phyloP scores from a whole-genome alignment of 37 sponge, comb jelly and placozoan genomes.

The Hexactinellida sp. region DNA sequence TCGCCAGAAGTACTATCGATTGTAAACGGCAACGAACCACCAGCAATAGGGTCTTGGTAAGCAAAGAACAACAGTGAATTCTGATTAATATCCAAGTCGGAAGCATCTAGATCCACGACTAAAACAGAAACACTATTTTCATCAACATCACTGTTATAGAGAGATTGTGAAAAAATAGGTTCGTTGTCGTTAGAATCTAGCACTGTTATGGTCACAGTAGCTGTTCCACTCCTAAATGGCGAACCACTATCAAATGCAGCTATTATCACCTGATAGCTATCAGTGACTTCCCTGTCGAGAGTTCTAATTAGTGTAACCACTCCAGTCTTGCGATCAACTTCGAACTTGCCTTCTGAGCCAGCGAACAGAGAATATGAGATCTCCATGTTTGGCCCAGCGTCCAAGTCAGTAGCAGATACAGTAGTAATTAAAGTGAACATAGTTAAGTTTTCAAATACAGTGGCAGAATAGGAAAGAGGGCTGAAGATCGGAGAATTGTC shows the following conservation, averaged over 20 bases:
- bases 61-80: not conserved
- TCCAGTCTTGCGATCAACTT: not conserved
- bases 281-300: not conserved
- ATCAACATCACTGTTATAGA: not conserved
- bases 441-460: not conserved
- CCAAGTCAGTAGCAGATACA: not conserved
- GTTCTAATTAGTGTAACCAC: not conserved
- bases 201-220: not conserved
- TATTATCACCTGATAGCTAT: not conserved
- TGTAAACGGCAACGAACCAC: not conserved
- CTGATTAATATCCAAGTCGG: slow-evolving; percentile 1
- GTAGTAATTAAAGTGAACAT: not conserved
- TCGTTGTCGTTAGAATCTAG: not conserved
- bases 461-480: not conserved
- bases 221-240: not conserved
- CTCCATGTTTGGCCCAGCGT: not conserved
- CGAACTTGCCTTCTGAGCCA: not conserved
- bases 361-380: not conserved
- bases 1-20: slow-evolving; percentile 12
- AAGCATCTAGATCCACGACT: slow-evolving; percentile 10
- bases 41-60: not conserved
- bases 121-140: not conserved
- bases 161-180: not conserved
- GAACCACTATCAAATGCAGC: not conserved
- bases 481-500: not conserved